Evolutionary conservation across 1,140 invertebrate species (phyloP).

Genomic region (Mycetomoellerius zeteki): DNA sequence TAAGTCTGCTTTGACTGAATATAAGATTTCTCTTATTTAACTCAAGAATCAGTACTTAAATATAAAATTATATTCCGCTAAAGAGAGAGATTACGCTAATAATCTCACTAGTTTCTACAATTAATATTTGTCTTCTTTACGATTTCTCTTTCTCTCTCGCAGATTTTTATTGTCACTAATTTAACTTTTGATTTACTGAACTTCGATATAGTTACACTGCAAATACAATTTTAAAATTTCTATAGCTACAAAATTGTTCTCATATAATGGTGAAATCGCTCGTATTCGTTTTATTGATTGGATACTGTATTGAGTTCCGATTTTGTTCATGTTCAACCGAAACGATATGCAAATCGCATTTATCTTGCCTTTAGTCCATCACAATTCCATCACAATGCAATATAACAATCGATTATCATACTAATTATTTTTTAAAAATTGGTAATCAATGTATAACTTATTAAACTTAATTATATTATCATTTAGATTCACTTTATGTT

Average conservation of each 20-base stretch:
- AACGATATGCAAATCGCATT: constrained; percentile 47
- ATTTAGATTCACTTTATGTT: not conserved
- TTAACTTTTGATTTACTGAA: constrained; percentile 9
- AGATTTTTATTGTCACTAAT: not conserved
- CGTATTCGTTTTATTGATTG: constrained; percentile 28
- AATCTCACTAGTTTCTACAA: not conserved
- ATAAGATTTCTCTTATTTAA: too few relatives aligned
- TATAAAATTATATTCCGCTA: constrained; percentile 3
- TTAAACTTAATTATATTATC: not conserved
- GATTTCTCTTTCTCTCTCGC: not conserved
- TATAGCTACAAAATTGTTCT: constrained; percentile 16
- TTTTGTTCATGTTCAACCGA: constrained; percentile 16
- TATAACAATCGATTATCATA: not conserved
- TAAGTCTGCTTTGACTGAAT: too few relatives aligned
- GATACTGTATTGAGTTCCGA: constrained; percentile 25
- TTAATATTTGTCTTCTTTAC: not conserved
- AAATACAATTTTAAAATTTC: constrained; percentile 14
- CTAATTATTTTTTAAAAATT: constrained; percentile 25
- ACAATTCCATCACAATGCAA: too few relatives aligned
- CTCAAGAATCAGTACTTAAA: not conserved
- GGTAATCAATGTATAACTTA: not conserved
- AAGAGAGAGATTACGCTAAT: not conserved
- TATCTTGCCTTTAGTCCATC: not conserved
- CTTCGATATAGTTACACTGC: not conserved
- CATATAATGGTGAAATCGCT: constrained; percentile 7